Conservation (phyloP, 2,797 vertebrate species). For the Notamacropus eugenii region DNA sequence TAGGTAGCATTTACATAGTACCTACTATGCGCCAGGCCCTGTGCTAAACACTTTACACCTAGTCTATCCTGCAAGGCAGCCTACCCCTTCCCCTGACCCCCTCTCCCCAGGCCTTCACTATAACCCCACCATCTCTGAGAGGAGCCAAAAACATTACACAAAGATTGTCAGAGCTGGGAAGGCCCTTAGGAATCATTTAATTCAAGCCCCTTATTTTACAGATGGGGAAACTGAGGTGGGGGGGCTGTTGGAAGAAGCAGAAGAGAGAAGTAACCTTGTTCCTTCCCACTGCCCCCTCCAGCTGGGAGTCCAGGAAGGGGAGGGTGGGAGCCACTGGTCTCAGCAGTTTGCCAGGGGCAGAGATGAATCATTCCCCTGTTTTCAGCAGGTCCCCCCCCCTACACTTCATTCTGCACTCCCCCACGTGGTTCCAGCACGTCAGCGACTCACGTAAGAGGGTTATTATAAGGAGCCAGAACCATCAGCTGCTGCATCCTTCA, state of each 20-base stretch:
- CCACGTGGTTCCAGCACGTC: constrained; percentile 43
- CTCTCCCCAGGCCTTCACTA: background rate
- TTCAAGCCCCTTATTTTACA: background rate
- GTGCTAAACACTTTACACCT: background rate
- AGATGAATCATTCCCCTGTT: background rate
- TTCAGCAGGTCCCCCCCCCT: background rate
- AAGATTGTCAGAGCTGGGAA: background rate
- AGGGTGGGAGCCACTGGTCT: background rate
- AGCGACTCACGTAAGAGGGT: constrained; percentile 59
- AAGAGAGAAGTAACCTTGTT: background rate
- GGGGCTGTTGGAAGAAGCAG: background rate
- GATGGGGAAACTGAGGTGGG: background rate
- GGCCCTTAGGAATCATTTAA: background rate
- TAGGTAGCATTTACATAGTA: background rate
- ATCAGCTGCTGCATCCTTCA: background rate
- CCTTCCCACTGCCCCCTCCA: background rate
- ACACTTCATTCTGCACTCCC: background rate
- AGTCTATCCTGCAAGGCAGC: background rate
- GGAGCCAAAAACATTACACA: background rate
- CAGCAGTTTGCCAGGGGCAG: constrained; percentile 1
- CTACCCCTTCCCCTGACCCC: background rate
- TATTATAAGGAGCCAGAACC: constrained; percentile 63
- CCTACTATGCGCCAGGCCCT: background rate
- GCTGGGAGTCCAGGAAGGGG: background rate
- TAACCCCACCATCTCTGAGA: background rate